phyloP scores from a whole-genome alignment of 2,797 vertebrate species.

The Rhinophrynus dorsalis region DNA sequence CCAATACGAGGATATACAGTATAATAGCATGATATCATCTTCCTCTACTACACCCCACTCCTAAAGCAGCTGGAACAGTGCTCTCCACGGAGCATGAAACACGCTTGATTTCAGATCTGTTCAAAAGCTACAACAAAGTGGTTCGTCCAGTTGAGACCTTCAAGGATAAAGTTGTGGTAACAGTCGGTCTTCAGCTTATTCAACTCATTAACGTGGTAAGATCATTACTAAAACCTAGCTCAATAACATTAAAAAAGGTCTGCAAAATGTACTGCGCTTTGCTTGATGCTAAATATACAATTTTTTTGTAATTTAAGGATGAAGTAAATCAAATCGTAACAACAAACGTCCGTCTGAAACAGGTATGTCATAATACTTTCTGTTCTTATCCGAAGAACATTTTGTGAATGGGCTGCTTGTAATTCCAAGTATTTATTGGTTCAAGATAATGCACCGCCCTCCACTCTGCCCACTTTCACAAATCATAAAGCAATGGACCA shows the following conservation, averaged over 20 bases:
- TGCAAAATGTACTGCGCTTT: neutral
- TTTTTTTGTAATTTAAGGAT: slow-evolving; percentile 75
- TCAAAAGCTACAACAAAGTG: slow-evolving; percentile 83
- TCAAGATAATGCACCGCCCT: too few species aligned
- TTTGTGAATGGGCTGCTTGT: too few species aligned
- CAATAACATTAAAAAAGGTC: too few species aligned
- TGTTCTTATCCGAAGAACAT: too few species aligned
- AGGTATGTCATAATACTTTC: slow-evolving; percentile 66
- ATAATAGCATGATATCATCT: too few species aligned
- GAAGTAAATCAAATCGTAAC: slow-evolving; percentile 97
- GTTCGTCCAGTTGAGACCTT: slow-evolving; percentile 88
- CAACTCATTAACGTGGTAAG: slow-evolving; percentile 96
- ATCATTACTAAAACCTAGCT: neutral
- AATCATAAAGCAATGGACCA: too few species aligned
- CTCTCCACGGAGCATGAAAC: slow-evolving; percentile 82
- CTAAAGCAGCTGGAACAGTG: slow-evolving; percentile 59
- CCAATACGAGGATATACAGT: too few species aligned
- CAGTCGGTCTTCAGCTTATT: slow-evolving; percentile 90
- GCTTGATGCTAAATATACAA: slow-evolving; percentile 16
- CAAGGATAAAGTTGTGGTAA: slow-evolving; percentile 77
- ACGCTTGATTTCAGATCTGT: slow-evolving; percentile 78
- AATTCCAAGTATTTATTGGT: too few species aligned
- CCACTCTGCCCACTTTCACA: too few species aligned
- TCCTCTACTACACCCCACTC: too few species aligned
- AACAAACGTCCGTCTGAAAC: slow-evolving; percentile 88